Evolutionary conservation across 2,888 invertebrate genomes (phyloP), one percentile per base, ranked within the genome.

Genomic region (Strigamia crassipes): DNA sequence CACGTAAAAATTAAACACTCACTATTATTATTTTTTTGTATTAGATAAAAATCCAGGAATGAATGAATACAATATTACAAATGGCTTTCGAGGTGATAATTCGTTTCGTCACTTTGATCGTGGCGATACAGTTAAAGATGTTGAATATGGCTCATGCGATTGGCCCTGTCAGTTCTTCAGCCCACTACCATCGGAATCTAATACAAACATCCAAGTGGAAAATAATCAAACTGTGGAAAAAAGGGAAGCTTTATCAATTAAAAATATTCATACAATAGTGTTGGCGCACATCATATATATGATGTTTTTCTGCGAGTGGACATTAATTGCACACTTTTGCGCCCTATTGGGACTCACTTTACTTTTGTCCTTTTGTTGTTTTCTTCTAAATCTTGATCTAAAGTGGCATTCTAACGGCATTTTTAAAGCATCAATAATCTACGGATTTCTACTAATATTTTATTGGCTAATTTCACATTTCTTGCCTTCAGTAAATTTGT

Each of bases 241-340:
- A 13, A 13, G 31, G 12, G 73, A 73, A 15, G 9, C 31, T 2
- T 15, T 31, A n/a, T 23, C 73, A 9, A 27, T 73, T 27, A 10
- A 73, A 73, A n/a, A n/a, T 73, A 31, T 73, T 23, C 73, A 8
- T 12, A n/a, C 13, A 0, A 15, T 73, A 1, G 31, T 73, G 2
- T 12, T 31, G 15, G 73, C 31, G 12, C 73, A 73, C 8, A 15
- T 31, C 12, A 15, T 73, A 12, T 73, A 31, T 31, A 73, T 73
- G 73, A 12, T 73, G 13, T 73, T 73, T 27, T 27, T 23, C 31
- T 73, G 73, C 27, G 73, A 73, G 31, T 73, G 73, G 73, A 73
- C 73, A 15, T 31, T 73, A 27, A 27, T 73, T 27, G 13, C n/a
- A 1, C 73, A 73, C 13, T 31, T 73, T 31, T 31, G 12, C 13